Percentiles rank a stretch among this genome's conserved stretches.
Conservation (phyloP, 2,888 invertebrate species). For the Ectobius pallidus region DNA sequence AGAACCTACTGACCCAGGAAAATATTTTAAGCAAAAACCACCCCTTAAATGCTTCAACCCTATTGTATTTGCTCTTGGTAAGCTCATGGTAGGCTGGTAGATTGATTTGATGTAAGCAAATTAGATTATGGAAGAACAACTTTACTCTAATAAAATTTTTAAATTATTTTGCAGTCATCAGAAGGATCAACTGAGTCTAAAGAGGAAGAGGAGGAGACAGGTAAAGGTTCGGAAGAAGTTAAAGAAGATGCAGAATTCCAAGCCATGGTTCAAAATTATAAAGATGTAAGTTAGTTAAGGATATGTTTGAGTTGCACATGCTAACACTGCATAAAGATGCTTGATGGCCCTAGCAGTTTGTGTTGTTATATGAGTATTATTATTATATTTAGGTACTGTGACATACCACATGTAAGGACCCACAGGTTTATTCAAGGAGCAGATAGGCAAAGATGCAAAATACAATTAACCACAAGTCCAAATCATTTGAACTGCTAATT, state of each 20-base stretch:
- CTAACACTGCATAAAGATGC: background rate
- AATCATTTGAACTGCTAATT: too few species aligned
- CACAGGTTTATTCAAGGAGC: background rate
- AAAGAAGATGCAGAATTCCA: background rate
- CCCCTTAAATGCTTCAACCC: too few species aligned
- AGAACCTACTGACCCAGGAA: too few species aligned
- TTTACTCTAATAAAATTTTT: background rate
- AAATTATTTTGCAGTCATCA: background rate
- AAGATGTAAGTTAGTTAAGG: background rate
- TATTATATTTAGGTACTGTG: background rate
- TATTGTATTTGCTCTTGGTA: too few species aligned
- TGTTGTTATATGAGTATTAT: background rate
- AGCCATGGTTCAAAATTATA: background rate
- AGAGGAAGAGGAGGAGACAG: background rate
- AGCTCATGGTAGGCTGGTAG: too few species aligned
- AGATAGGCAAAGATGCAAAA: too few species aligned
- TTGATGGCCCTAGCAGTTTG: too few species aligned
- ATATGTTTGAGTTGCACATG: background rate
- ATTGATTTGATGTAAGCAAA: too few species aligned
- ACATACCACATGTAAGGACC: background rate
- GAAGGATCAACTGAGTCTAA: slow-evolving; percentile 2
- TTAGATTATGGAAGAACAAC: too few species aligned
- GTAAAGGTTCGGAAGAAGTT: background rate
- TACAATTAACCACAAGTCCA: too few species aligned
- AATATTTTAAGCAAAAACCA: too few species aligned